Evolutionary conservation across 2,888 invertebrate genomes (phyloP), one percentile per base, ranked within the genome.

Genomic region (Diloba caeruleocephala): DNA sequence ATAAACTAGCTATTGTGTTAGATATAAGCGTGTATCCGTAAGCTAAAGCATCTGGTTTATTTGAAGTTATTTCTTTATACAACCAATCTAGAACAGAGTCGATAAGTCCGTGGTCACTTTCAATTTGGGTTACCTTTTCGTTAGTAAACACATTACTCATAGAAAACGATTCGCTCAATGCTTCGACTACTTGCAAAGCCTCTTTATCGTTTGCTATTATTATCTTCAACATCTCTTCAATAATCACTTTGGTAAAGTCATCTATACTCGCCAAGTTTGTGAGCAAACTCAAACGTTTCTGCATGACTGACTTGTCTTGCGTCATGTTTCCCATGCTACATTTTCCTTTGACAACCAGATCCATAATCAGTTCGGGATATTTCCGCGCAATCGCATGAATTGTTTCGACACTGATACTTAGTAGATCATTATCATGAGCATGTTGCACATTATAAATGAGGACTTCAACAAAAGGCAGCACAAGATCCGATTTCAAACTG

Each of bases 311-410:
- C 71, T 85, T 85, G 28, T 92, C 87, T 57, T 79, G 63, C 0
- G 75, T 78, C 13, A 90, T 55, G 56, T 87, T 82, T 0, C 85
- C 82, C 23, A 92, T 71, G 51, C 88, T 85, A 71, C 91, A 90
- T 56, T 91, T 91, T 1, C 92, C 89, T 79, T 88, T 87, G 1
- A 95, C 87, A 3, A 94, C 86, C 25, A 88, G 76, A 61, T 72
- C 87, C 93, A 83, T 96, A 68, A 94, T 95, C 86, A 80, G 75
- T 63, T 90, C 87, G 0, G 94, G 94, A 82, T 94, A 94, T 50
- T 89, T 87, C 53, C 82, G 82, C 0, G 94, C 94, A 46, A 95
- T 93, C 23, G 85, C 83, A 59, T 94, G 90, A n/a, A 96, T 84
- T 14, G 94, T 92, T 66, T 87, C 81, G 1, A 95, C 86, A 55